These are phyloP conservation scores for Pseudococcus viburni DNA, from an alignment of 2,888 invertebrate species.

Conservation along the genomic window DNA sequence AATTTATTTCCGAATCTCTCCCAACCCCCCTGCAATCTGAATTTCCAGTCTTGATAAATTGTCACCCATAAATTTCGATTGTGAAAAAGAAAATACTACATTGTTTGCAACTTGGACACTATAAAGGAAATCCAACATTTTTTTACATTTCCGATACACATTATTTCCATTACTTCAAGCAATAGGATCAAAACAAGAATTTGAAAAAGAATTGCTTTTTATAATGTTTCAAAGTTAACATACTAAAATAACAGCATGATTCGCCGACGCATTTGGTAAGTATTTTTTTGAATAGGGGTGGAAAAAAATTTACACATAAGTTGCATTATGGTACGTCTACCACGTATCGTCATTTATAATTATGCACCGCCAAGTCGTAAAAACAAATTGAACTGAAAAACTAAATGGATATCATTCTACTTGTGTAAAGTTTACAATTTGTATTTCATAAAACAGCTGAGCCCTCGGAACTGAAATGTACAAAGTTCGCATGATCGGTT, in stretches of 20 bases:
- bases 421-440: slow-evolving; percentile 6
- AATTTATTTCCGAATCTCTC: background rate
- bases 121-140: slow-evolving; percentile 12
- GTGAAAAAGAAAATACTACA: background rate
- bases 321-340: background rate
- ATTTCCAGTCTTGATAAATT: slow-evolving; percentile 1
- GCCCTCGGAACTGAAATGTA: background rate
- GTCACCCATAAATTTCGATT: background rate
- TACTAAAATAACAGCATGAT: slow-evolving; percentile 14
- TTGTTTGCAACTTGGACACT: slow-evolving; percentile 14
- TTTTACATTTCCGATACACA: slow-evolving; percentile 14
- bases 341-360: slow-evolving; percentile 6
- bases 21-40: background rate
- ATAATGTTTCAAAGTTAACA: background rate
- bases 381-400: slow-evolving; percentile 14
- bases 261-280: background rate
- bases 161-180: slow-evolving; percentile 3
- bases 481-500: background rate
- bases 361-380: background rate
- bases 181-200: slow-evolving; percentile 2
- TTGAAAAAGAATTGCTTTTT: slow-evolving; percentile 7
- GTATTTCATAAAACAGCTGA: slow-evolving; percentile 14
- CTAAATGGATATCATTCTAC: slow-evolving; percentile 7
- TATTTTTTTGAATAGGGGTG: slow-evolving; percentile 1
- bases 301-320: background rate